phyloP scores from a whole-genome alignment of 2,888 invertebrate species.

The Emmelina monodactyla region DNA sequence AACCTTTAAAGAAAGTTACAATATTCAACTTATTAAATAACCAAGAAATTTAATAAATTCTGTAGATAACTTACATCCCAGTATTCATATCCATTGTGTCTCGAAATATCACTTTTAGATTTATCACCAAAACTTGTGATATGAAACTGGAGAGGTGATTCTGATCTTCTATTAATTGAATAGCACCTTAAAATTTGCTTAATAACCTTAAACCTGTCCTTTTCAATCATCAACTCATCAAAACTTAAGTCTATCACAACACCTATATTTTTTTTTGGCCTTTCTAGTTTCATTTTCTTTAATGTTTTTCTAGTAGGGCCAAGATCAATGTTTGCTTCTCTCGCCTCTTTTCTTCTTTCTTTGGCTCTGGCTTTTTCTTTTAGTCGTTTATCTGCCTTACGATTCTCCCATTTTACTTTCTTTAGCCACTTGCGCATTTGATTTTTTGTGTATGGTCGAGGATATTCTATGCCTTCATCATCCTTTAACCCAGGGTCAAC shows the following conservation, averaged over 20 bases:
- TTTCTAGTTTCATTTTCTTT: constrained; percentile 75
- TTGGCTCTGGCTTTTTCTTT: constrained; percentile 77
- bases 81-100: constrained; percentile 86
- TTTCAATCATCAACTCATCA: constrained; percentile 88
- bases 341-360: constrained; percentile 72
- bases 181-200: constrained; percentile 93
- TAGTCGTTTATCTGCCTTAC: constrained; percentile 73
- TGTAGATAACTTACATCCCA: constrained; percentile 80
- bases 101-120: constrained; percentile 75
- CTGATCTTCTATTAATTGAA: constrained; percentile 84
- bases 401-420: constrained; percentile 75
- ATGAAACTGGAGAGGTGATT: constrained; percentile 82
- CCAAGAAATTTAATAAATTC: background rate
- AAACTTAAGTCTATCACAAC: constrained; percentile 91
- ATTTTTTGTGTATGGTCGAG: constrained; percentile 65
- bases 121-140: constrained; percentile 81
- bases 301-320: constrained; percentile 84
- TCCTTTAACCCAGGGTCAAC: constrained; percentile 56
- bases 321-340: constrained; percentile 72
- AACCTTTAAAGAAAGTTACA: constrained; percentile 53
- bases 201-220: constrained; percentile 86
- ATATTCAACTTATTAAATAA: background rate
- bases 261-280: constrained; percentile 72
- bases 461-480: constrained; percentile 45
- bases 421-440: constrained; percentile 74